Conservation (phyloP, 2,113 vertebrate genomes). For the Alligator sinensis region DNA sequence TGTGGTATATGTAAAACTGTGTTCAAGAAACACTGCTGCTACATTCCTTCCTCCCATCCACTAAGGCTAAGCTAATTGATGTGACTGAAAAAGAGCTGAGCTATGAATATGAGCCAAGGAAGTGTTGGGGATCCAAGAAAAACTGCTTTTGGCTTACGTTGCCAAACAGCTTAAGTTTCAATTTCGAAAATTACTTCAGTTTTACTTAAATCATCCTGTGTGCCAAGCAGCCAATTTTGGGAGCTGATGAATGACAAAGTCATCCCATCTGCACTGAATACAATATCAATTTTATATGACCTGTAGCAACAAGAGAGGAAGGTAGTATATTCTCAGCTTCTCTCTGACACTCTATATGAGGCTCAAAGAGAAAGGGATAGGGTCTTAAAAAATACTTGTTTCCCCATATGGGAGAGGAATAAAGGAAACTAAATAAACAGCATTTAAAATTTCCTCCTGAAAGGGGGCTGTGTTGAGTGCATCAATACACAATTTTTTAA, state of each 20-base stretch:
- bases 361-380: background rate
- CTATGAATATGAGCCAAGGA: slow-evolving; percentile 65
- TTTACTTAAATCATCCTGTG: slow-evolving; percentile 77
- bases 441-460: slow-evolving; percentile 51
- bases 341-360: slow-evolving; percentile 35
- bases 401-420: slow-evolving; percentile 55
- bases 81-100: slow-evolving; percentile 61
- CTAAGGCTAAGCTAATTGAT: slow-evolving; percentile 70
- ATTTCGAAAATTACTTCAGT: slow-evolving; percentile 77
- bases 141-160: slow-evolving; percentile 68
- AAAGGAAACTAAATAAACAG: background rate
- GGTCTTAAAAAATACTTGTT: slow-evolving; percentile 58
- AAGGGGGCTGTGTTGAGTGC: slow-evolving; percentile 46
- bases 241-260: slow-evolving; percentile 66
- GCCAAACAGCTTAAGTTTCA: slow-evolving; percentile 77
- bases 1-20: slow-evolving; percentile 50
- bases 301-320: slow-evolving; percentile 60
- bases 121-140: slow-evolving; percentile 73
- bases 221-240: slow-evolving; percentile 73
- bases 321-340: slow-evolving; percentile 49
- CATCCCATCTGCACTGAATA: slow-evolving; percentile 59
- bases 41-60: slow-evolving; percentile 51
- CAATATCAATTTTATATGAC: slow-evolving; percentile 69
- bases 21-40: slow-evolving; percentile 27
- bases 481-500: background rate